phyloP scores from a whole-genome alignment of 2,113 vertebrate species.

The Prunella himalayana region DNA sequence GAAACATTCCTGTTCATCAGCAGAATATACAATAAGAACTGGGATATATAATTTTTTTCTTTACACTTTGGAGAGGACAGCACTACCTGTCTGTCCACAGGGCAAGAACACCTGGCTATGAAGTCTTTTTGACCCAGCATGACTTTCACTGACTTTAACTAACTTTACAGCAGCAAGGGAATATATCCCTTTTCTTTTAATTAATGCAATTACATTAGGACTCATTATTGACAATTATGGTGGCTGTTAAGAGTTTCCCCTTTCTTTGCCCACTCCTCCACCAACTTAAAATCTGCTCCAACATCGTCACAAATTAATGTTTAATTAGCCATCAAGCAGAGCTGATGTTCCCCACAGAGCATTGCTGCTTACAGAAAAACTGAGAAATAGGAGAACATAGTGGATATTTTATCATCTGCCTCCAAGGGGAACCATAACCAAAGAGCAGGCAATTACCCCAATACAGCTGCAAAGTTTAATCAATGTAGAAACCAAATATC shows the following conservation, averaged over 20 bases:
- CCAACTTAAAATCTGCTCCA: slow-evolving; percentile 45
- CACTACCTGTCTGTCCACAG: background rate
- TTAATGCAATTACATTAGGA: slow-evolving; percentile 51
- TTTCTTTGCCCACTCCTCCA: background rate
- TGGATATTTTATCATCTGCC: background rate
- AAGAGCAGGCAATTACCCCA: background rate
- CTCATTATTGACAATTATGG: slow-evolving; percentile 48
- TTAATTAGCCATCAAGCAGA: slow-evolving; percentile 59
- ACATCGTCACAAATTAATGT: slow-evolving; percentile 25
- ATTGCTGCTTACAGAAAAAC: slow-evolving; percentile 12
- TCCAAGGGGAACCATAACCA: background rate
- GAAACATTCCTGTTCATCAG: background rate
- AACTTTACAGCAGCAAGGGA: background rate
- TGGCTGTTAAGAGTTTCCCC: slow-evolving; percentile 25
- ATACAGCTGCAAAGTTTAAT: background rate
- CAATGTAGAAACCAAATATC: background rate
- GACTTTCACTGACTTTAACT: background rate
- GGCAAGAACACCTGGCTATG: background rate
- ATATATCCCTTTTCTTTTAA: background rate
- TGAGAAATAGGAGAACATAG: background rate
- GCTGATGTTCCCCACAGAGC: background rate
- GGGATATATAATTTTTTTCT: background rate
- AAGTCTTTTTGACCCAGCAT: background rate
- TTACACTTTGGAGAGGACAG: background rate
- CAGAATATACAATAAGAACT: background rate